Conservation (phyloP, 1,140 invertebrate species). For the Phthorimaea operculella region DNA sequence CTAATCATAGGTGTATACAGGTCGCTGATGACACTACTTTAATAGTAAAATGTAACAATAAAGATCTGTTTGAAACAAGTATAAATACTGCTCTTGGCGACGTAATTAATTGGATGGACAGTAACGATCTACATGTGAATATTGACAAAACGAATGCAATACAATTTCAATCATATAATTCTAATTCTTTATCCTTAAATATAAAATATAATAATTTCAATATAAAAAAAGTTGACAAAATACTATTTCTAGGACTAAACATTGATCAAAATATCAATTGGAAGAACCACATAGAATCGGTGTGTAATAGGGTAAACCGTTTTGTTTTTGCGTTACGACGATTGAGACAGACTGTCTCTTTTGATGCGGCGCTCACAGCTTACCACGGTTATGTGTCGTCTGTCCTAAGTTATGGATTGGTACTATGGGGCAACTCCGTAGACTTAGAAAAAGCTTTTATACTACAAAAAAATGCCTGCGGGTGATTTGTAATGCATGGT, state of each 20-base stretch:
- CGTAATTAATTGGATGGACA: slow-evolving; percentile 3
- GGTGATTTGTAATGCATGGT: background rate
- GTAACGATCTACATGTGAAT: slow-evolving; percentile 6
- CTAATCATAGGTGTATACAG: background rate
- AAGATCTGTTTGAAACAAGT: background rate
- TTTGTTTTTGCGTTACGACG: no score
- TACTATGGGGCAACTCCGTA: no score
- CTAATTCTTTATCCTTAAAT: background rate
- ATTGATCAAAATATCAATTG: slow-evolving; percentile 1
- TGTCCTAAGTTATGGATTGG: no score
- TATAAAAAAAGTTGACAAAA: background rate
- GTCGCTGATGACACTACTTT: no score
- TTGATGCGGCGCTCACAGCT: no score
- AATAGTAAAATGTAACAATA: background rate
- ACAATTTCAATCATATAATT: background rate
- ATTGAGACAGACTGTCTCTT: no score
- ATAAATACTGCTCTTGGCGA: background rate
- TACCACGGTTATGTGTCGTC: no score
- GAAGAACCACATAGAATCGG: slow-evolving; percentile 2
- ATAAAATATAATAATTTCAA: background rate
- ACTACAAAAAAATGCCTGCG: slow-evolving; percentile 5
- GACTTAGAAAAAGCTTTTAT: background rate
- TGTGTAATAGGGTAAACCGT: slow-evolving; percentile 1
- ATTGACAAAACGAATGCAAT: slow-evolving; percentile 5
- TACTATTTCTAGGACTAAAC: background rate